A percentile compares a stretch with the other conserved stretches of the same genome.
phyloP scores from a whole-genome alignment of 2,113 vertebrate genomes.

The Craseonycteris thonglongyai region DNA sequence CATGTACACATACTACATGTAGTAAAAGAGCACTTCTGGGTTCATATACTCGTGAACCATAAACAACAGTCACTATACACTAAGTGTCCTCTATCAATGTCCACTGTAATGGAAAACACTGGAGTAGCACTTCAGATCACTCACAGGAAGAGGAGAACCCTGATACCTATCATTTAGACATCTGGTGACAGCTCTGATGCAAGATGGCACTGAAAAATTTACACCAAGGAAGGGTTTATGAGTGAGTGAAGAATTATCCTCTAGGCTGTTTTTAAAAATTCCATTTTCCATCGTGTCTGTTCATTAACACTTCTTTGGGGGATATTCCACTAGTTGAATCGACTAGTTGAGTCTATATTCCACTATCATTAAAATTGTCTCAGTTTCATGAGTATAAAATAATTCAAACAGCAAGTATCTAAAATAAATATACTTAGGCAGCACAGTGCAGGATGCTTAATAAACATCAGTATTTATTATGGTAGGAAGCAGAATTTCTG shows the following conservation, averaged over 20 bases:
- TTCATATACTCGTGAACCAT: conserved; percentile 32
- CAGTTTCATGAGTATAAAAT: conserved; percentile 31
- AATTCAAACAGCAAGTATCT: conserved; percentile 43
- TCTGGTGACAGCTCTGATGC: conserved; percentile 7
- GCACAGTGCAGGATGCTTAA: conserved; percentile 5
- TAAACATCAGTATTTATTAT: conserved; percentile 45
- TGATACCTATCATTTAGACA: conserved; percentile 47
- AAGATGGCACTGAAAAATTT: background rate
- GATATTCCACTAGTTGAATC: background rate
- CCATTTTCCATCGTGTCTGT: conserved; percentile 33
- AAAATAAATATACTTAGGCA: conserved; percentile 19
- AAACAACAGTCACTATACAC: conserved; percentile 4
- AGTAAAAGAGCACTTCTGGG: background rate
- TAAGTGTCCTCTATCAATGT: conserved; percentile 9
- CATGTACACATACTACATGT: accelerated
- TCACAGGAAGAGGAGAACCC: conserved; percentile 39
- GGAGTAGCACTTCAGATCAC: conserved; percentile 38
- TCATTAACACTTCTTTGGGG: conserved; percentile 32
- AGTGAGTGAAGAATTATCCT: background rate
- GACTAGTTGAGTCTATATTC: background rate
- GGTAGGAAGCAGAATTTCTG: conserved; percentile 51
- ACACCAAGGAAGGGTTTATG: background rate
- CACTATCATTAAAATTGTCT: background rate
- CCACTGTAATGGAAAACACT: conserved; percentile 15
- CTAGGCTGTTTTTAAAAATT: conserved; percentile 34